Base-by-base conservation (phyloP, 2,888 invertebrate species). In the Cheilosia urbana region DNA sequence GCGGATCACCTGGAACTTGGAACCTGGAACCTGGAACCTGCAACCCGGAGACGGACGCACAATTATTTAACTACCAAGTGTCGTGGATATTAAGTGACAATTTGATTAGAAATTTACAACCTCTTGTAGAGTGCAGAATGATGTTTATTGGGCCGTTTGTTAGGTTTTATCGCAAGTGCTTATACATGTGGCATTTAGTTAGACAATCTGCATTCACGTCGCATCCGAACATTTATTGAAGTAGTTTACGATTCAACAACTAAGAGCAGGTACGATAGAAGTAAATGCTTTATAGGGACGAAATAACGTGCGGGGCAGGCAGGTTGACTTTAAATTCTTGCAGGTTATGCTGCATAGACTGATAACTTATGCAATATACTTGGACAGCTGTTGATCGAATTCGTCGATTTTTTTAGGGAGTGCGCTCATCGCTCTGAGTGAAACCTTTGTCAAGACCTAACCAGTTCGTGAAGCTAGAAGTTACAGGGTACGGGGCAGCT, bases 71-170 rank as follows among this genome's bases (percentile, higher is more conserved):
- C 58, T 62, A 65, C 37, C 51, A 58, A 55, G 45, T 34, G 68
- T 47, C 40, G 79, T 66, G 37, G 55, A 47, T 42, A 53, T 13
- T 45, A 27, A 63, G 66, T 81, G 76, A 80, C 80, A 66, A 72
- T 72, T 76, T 77, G 76, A 77, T 81, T 80, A 21, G 81, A 30
- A 27, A 68, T 77, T 76, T 75, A 60, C 27, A 68, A 51, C 62
- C 17, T 15, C 60, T 2, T 66, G 57, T 68, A 45, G 66, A 85
- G 85, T 85, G 81, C 76, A 37, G 72, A 85, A 80, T 81, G 71
- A 30, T 81, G 85, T 85, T 81, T 66, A 55, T 71, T 76, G 55
- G 60, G 53, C 37, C 17, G 24, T 71, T 63, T 62, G 73, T 63
- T 55, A 51, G 53, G 63, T 69, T 57, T 83, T 83, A 79, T 83